A percentile compares a stretch with the other conserved stretches of the same genome.
These are phyloP conservation scores for Condylura cristata DNA, from an alignment of 2,113 vertebrate genomes.

Conservation along the genomic window DNA sequence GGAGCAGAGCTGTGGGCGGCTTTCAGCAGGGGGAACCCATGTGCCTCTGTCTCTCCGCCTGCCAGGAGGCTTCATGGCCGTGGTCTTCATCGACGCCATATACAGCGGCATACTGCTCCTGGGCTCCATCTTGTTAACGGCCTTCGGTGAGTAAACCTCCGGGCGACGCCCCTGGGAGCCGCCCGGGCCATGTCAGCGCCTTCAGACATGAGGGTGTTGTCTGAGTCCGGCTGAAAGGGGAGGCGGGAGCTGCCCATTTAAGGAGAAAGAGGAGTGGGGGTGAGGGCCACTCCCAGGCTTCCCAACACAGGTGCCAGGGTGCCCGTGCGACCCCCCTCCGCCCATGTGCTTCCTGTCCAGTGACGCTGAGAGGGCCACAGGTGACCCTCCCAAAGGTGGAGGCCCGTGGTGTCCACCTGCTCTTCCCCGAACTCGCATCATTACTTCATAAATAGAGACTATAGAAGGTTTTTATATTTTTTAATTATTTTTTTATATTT, in stretches of 20 bases:
- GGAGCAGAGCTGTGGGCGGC: no score
- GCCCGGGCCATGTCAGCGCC: background rate
- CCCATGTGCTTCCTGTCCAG: background rate
- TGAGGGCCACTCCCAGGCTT: no score
- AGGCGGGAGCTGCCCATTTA: background rate
- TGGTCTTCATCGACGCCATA: background rate
- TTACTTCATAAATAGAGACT: no score
- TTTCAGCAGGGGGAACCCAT: no score
- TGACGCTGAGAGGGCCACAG: background rate
- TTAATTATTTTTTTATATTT: no score
- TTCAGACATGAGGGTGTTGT: background rate
- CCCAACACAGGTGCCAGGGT: no score
- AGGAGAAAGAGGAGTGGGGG: background rate
- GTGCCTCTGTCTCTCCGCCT: background rate
- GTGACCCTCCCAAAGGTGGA: background rate
- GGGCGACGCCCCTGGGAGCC: no score
- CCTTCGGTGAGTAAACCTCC: conserved; percentile 49
- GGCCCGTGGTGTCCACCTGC: background rate
- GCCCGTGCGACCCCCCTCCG: no score
- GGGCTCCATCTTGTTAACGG: conserved; percentile 12
- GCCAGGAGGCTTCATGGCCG: conserved; percentile 36
- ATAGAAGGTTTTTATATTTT: no score
- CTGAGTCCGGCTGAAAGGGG: background rate
- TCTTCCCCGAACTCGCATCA: background rate
- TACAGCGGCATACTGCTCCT: background rate